These are phyloP conservation scores for Formica exsecta DNA, from an alignment of 1,140 invertebrate genomes.

Conservation along the genomic window DNA sequence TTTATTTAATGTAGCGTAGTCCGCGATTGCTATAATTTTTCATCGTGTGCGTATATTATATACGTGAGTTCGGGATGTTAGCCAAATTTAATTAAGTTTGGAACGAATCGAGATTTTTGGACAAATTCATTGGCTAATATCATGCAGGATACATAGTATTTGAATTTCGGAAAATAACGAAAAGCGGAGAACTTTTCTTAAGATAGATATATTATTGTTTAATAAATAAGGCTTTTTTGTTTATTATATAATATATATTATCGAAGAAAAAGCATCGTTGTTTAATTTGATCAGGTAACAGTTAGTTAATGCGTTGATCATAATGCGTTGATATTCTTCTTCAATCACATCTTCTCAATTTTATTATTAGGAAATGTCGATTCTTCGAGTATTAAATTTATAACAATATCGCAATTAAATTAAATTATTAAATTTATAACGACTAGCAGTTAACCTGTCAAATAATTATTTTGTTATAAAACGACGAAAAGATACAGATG, in stretches of 20 bases:
- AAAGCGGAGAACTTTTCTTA: slow-evolving; percentile 63
- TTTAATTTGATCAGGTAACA: slow-evolving; percentile 64
- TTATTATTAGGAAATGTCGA: slow-evolving; percentile 66
- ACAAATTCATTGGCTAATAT: slow-evolving; percentile 32
- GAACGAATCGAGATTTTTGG: slow-evolving; percentile 12
- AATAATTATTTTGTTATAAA: no score
- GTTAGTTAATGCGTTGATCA: slow-evolving; percentile 59
- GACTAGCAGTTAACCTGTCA: no score
- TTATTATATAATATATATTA: slow-evolving; percentile 50
- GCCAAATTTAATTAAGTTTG: slow-evolving; percentile 45
- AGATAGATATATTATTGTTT: slow-evolving; percentile 55
- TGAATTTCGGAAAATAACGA: slow-evolving; percentile 38
- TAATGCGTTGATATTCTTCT: slow-evolving; percentile 27
- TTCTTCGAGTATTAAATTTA: slow-evolving; percentile 56
- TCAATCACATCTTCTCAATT: slow-evolving; percentile 66
- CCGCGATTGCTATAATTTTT: slow-evolving; percentile 2
- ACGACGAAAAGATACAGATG: no score
- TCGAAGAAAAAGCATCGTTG: slow-evolving; percentile 60
- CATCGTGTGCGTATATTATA: not conserved
- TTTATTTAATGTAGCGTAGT: slow-evolving; percentile 74
- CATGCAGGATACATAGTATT: not conserved
- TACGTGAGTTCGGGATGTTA: slow-evolving; percentile 26
- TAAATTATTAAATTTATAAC: no score
- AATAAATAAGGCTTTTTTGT: slow-evolving; percentile 57
- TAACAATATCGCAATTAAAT: no score